A percentile compares a stretch with the other conserved stretches of the same genome.
phyloP scores from a whole-genome alignment of 2,888 invertebrate genomes.

The Stenoptilia bipunctidactyla region DNA sequence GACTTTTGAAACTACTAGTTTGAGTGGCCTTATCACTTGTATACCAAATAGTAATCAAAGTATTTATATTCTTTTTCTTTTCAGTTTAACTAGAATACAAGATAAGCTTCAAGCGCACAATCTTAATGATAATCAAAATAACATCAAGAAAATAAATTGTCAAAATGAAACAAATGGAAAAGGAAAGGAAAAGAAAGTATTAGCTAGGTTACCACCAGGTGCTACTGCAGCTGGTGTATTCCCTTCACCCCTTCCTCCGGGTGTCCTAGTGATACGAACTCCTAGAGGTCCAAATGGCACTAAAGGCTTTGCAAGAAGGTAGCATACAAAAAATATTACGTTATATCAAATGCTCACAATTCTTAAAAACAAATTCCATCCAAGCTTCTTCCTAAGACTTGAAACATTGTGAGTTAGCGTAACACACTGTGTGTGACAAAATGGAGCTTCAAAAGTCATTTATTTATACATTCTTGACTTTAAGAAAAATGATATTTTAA shows the following conservation, averaged over 20 bases:
- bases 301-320: slow-evolving; percentile 57
- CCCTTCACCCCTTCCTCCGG: slow-evolving; percentile 56
- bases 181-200: slow-evolving; percentile 52
- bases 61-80: slow-evolving; percentile 23
- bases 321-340: slow-evolving; percentile 31
- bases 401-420: not conserved
- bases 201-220: slow-evolving; percentile 46
- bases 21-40: too few species aligned
- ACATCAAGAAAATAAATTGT: slow-evolving; percentile 28
- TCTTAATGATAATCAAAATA: slow-evolving; percentile 43
- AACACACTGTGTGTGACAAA: not conserved
- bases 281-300: slow-evolving; percentile 87
- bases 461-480: too few species aligned
- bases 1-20: slow-evolving; percentile 15
- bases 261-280: slow-evolving; percentile 75
- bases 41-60: too few species aligned
- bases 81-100: slow-evolving; percentile 52
- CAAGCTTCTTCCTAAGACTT: slow-evolving; percentile 22
- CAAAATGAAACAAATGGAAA: slow-evolving; percentile 42
- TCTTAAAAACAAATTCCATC: slow-evolving; percentile 34
- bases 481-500: too few species aligned
- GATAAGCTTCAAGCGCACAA: slow-evolving; percentile 59
- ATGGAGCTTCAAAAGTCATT: too few species aligned
- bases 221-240: slow-evolving; percentile 42
- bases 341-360: slow-evolving; percentile 10